These are phyloP conservation scores for Meandrina meandrites DNA, from an alignment of 92 coral and sea anemone species.

Conservation along the genomic window DNA sequence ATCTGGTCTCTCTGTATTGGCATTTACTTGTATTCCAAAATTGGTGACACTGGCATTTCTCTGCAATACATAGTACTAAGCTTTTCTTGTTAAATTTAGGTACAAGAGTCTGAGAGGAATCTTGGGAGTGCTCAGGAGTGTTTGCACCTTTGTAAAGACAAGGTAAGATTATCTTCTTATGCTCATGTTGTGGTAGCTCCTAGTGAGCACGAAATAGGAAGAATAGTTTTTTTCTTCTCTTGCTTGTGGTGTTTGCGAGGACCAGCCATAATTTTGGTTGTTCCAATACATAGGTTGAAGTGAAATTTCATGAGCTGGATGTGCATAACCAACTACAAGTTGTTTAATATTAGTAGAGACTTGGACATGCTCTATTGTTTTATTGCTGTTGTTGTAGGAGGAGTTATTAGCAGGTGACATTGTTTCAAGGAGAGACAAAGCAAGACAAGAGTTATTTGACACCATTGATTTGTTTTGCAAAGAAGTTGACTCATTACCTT, in stretches of 20 bases:
- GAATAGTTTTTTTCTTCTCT: too few species aligned
- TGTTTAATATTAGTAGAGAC: too few species aligned
- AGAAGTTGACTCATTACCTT: slow-evolving; percentile 31
- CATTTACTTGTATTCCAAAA: too few species aligned
- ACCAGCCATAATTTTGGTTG: too few species aligned
- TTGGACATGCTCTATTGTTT: neutral
- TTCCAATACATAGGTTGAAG: too few species aligned
- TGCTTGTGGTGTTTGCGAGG: too few species aligned
- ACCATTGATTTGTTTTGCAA: slow-evolving; percentile 30
- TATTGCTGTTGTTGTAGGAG: slow-evolving; percentile 10
- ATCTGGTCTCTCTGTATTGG: neutral
- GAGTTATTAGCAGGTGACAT: slow-evolving; percentile 38
- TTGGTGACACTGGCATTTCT: neutral
- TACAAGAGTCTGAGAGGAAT: slow-evolving; percentile 11
- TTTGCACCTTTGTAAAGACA: slow-evolving; percentile 16
- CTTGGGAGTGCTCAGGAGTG: slow-evolving; percentile 23
- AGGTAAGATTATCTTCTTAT: neutral
- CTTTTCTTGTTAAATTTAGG: neutral
- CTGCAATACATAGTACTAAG: too few species aligned
- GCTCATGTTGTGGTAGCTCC: neutral
- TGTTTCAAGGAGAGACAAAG: slow-evolving; percentile 47
- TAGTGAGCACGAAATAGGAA: too few species aligned
- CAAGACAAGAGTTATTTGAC: slow-evolving; percentile 51
- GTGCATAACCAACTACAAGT: too few species aligned
- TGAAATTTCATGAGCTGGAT: too few species aligned